phyloP scores from a whole-genome alignment of 2,888 invertebrate genomes.

The Latrodectus elegans region DNA sequence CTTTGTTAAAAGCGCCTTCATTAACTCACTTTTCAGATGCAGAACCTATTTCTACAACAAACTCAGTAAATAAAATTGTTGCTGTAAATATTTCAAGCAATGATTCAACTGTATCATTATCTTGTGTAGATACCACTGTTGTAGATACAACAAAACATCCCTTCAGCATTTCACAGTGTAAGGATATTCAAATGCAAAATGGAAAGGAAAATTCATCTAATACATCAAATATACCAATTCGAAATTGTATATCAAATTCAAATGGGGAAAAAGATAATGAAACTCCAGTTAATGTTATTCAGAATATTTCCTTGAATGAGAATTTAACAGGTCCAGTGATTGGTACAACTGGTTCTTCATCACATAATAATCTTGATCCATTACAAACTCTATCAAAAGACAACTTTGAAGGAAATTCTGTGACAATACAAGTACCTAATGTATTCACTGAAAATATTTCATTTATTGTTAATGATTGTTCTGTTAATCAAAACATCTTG shows the following conservation, averaged over 20 bases:
- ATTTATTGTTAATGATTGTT: constrained; percentile 31
- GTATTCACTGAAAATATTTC: constrained; percentile 43
- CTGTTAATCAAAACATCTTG: constrained; percentile 43
- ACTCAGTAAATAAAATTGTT: neutral
- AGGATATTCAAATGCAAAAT: neutral
- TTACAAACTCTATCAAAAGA: neutral
- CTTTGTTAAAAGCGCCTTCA: neutral
- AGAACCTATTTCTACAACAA: neutral
- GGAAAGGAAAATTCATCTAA: neutral
- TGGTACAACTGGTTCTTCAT: neutral
- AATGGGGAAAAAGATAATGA: neutral
- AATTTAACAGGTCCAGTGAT: neutral
- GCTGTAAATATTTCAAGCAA: neutral
- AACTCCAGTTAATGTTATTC: neutral
- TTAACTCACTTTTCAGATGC: neutral
- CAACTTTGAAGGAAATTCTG: neutral
- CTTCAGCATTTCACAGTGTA: neutral
- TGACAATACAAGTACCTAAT: constrained; percentile 5
- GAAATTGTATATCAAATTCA: neutral
- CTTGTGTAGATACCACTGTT: neutral
- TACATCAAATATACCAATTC: neutral
- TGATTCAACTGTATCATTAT: neutral
- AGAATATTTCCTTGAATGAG: neutral
- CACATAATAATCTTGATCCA: neutral
- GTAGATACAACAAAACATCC: neutral